phyloP scores from a whole-genome alignment of 35 echinoderm and acorn worm genomes.

The Acanthaster planci region DNA sequence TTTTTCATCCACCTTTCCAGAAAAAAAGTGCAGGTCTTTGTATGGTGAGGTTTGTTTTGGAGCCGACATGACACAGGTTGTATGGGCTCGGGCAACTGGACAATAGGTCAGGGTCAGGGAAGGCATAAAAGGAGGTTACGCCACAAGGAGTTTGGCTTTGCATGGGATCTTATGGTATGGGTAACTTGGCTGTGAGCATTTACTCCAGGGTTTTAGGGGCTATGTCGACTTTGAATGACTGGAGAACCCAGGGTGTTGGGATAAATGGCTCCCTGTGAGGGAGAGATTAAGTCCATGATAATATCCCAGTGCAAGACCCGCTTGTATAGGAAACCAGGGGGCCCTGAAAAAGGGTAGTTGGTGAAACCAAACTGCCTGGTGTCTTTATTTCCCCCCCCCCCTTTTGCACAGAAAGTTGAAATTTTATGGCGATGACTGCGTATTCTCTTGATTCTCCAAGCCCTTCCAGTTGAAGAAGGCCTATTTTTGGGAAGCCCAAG shows the following conservation, averaged over 20 bases:
- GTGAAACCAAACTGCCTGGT: too few relatives aligned
- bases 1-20: not conserved
- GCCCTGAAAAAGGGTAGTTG: constrained; percentile 7
- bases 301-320: not conserved
- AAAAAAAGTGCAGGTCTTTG: constrained; percentile 20
- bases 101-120: constrained; percentile 21
- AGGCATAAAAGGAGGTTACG: not conserved
- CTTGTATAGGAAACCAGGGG: constrained; percentile 4
- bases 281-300: not conserved
- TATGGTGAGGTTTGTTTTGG: constrained; percentile 20
- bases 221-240: constrained; percentile 16
- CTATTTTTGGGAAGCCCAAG: too few relatives aligned
- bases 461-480: too few relatives aligned
- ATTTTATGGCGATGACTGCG: too few relatives aligned
- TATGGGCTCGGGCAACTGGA: constrained; percentile 20
- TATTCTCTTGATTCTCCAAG: too few relatives aligned
- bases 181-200: constrained; percentile 12
- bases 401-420: too few relatives aligned
- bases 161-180: not conserved
- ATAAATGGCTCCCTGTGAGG: not conserved
- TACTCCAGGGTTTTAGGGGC: not conserved
- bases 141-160: constrained; percentile 13
- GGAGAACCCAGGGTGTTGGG: constrained; percentile 1
- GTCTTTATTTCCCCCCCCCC: too few relatives aligned
- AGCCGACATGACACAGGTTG: constrained; percentile 9